Evolutionary conservation across 2,888 invertebrate species (phyloP).

Genomic region (Mactromeris polynyma): DNA sequence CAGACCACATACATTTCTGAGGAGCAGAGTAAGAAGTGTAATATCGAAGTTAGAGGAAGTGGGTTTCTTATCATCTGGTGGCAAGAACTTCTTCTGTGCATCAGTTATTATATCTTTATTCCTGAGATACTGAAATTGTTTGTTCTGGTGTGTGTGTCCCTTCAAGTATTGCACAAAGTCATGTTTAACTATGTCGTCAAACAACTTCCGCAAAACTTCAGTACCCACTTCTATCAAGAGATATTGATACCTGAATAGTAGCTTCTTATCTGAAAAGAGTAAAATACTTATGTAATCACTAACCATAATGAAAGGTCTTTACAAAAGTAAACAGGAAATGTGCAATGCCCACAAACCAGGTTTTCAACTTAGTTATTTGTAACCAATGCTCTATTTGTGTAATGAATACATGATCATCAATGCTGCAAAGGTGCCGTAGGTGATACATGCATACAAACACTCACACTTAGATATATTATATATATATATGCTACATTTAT

Average conservation of each 20-base stretch:
- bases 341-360: too few species aligned
- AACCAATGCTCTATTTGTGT: too few species aligned
- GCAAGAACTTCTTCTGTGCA: neutral
- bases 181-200: neutral
- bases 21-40: neutral
- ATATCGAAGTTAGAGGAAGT: neutral
- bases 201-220: neutral
- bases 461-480: too few species aligned
- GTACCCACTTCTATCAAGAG: neutral
- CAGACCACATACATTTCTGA: neutral
- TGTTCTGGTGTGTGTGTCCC: neutral
- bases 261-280: neutral
- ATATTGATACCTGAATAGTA: neutral
- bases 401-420: too few species aligned
- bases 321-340: too few species aligned
- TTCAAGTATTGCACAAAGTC: neutral
- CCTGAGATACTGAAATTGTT: neutral
- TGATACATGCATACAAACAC: too few species aligned
- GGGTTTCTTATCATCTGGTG: neutral
- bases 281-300: too few species aligned
- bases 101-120: neutral
- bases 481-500: too few species aligned
- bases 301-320: too few species aligned
- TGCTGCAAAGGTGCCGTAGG: too few species aligned
- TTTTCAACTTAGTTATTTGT: too few species aligned